phyloP scores from a whole-genome alignment of 1,140 invertebrate genomes.

The Maconellicoccus hirsutus region DNA sequence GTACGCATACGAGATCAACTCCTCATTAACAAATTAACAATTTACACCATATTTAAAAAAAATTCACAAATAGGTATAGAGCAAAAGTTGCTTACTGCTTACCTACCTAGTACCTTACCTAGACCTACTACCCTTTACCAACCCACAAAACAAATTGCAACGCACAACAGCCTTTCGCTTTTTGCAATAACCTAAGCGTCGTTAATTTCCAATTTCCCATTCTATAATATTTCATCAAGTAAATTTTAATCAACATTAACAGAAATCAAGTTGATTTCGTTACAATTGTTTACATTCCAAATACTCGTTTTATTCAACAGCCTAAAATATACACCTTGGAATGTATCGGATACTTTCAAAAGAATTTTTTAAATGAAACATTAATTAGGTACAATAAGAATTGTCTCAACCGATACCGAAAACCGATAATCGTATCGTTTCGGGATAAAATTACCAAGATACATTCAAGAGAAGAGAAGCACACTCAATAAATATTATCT shows the following conservation, averaged over 20 bases:
- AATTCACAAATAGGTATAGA: too few species aligned
- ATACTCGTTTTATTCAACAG: not conserved
- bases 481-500: not conserved
- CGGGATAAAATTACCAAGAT: not conserved
- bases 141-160: too few species aligned
- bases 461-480: not conserved
- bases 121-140: too few species aligned
- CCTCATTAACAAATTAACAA: too few species aligned
- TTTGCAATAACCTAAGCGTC: not conserved
- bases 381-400: constrained; percentile 11
- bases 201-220: not conserved
- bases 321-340: not conserved
- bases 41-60: too few species aligned
- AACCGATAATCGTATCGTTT: constrained; percentile 18
- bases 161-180: too few species aligned
- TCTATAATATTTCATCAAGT: not conserved
- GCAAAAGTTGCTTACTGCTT: too few species aligned
- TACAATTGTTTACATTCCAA: not conserved
- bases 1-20: too few species aligned
- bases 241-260: not conserved
- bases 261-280: not conserved
- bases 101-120: too few species aligned
- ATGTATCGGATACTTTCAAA: constrained; percentile 12
- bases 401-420: constrained; percentile 12
- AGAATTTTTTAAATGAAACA: constrained; percentile 13